Percentiles rank a stretch among this genome's conserved stretches.
phyloP scores from a whole-genome alignment of 2,888 invertebrate genomes.

The Philopedon plagiatum region DNA sequence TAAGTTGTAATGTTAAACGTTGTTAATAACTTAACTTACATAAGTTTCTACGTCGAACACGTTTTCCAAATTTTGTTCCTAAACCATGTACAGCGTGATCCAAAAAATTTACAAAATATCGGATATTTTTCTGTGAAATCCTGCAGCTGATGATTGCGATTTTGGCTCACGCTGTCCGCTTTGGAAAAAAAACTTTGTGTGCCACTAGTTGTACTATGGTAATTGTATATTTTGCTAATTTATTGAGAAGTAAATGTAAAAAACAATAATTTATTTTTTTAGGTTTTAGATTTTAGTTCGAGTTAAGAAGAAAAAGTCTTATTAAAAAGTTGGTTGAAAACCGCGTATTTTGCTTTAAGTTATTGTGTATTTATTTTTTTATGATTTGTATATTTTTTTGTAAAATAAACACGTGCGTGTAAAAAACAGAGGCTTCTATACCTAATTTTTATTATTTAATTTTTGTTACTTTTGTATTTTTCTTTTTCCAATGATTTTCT shows the following conservation, averaged over 20 bases:
- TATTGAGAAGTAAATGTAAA: neutral
- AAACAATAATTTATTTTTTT: slow-evolving; percentile 11
- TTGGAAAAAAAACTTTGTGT: neutral
- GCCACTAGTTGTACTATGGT: slow-evolving; percentile 3
- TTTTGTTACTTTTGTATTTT: slow-evolving; percentile 45
- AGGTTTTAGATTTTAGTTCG: neutral
- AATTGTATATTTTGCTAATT: slow-evolving; percentile 16
- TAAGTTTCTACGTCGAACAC: neutral
- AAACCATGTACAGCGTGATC: neutral
- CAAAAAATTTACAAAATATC: neutral
- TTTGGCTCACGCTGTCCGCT: neutral
- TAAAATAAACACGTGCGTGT: slow-evolving; percentile 25
- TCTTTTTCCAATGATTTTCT: slow-evolving; percentile 37
- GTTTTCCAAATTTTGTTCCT: neutral
- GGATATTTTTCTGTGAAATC: too few species aligned
- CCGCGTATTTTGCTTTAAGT: slow-evolving; percentile 24
- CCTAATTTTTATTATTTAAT: slow-evolving; percentile 33
- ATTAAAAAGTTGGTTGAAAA: slow-evolving; percentile 16
- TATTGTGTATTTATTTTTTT: slow-evolving; percentile 40
- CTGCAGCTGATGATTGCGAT: too few species aligned
- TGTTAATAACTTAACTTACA: neutral
- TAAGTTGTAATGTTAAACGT: neutral
- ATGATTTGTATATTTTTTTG: slow-evolving; percentile 34
- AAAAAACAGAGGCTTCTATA: slow-evolving; percentile 40
- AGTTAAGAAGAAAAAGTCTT: neutral